phyloP scores from a whole-genome alignment of 53 echinoderm and acorn worm species.

The Actinopyga echinites region DNA sequence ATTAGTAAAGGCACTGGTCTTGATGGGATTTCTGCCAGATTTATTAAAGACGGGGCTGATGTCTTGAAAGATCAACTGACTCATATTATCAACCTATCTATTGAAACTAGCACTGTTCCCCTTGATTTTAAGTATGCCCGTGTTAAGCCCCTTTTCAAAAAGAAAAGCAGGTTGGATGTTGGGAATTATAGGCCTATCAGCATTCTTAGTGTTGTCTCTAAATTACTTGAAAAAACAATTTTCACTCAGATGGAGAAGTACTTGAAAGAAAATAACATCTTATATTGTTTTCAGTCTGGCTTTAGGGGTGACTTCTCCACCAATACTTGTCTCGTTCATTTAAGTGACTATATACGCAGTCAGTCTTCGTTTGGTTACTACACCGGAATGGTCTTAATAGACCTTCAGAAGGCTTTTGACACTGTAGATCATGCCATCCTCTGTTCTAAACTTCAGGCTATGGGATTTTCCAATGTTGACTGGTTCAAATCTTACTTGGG shows the following conservation, averaged over 20 bases:
- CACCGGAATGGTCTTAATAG: conserved; percentile 58
- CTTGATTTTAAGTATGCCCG: conserved; percentile 46
- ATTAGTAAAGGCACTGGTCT: conserved; percentile 41
- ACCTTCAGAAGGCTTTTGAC: conserved; percentile 65
- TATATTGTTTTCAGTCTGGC: conserved; percentile 50
- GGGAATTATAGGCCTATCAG: conserved; percentile 60
- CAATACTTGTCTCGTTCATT: conserved; percentile 53
- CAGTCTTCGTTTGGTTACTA: conserved; percentile 41
- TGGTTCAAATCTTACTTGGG: conserved; percentile 60
- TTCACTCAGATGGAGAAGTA: conserved; percentile 44
- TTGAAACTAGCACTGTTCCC: conserved; percentile 47
- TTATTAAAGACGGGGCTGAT: conserved; percentile 35
- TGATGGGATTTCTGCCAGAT: conserved; percentile 50
- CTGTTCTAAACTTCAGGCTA: conserved; percentile 49
- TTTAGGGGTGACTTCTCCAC: conserved; percentile 51
- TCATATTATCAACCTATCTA: conserved; percentile 51
- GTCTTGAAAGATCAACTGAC: conserved; percentile 33
- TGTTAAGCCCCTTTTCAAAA: conserved; percentile 58
- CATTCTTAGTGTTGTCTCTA: conserved; percentile 35
- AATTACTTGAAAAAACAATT: conserved; percentile 50
- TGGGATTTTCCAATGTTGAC: conserved; percentile 10
- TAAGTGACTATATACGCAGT: conserved; percentile 48
- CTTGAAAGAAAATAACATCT: conserved; percentile 32
- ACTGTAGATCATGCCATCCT: conserved; percentile 57
- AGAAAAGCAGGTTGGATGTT: conserved; percentile 40